Base-by-base conservation (phyloP, 2,888 invertebrate species). In the Epistrophe eligans region DNA sequence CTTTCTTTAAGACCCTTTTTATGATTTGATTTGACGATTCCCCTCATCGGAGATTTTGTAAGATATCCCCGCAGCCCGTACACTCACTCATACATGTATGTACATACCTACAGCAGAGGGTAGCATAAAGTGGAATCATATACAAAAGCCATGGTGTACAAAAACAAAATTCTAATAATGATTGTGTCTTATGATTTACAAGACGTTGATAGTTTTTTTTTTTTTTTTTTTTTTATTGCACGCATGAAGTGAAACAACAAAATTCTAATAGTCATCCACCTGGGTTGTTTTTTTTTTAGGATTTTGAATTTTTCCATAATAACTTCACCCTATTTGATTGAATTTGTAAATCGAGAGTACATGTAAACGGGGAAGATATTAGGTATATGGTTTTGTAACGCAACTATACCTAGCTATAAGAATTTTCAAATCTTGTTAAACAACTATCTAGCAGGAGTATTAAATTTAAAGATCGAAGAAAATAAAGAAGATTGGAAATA, bases 161-260 rank as follows among this genome's bases (percentile, higher is more conserved):
- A 35, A 66, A 66, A 64, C 40, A 48, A 67, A 79, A 62, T 62
- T 70, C 71, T 55, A 77, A 71, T 66, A 77, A 55, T 73, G 40
- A 82, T 77, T 55, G 79, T 57, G 57, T 67, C 67, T 67, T 67
- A 77, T 67, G 77, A 58, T 45, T 62, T 67, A 72, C 71, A 83
- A 79, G 83, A 79, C 79, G 70, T 71, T 79, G 58, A 48, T 71
- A 67, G 60, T 66, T 48, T 38, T 19, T 71, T 24, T 24, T 79
- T 43, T n/a, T 43, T 19, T 73, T 60, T 77, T 32, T 79, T 43
- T 45, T 50, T 73, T 58, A 50, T 67, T 67, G 67, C 67, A 50
- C 50, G 67, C 67, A 13, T 67, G 67, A 50, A 38, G 50, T 35
- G 67, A 19, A 67, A 67, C 17, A 66, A 48, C 32, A 50, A 67